phyloP scores from a whole-genome alignment of 1,140 invertebrate genomes.

The Drosophila arawakana region DNA sequence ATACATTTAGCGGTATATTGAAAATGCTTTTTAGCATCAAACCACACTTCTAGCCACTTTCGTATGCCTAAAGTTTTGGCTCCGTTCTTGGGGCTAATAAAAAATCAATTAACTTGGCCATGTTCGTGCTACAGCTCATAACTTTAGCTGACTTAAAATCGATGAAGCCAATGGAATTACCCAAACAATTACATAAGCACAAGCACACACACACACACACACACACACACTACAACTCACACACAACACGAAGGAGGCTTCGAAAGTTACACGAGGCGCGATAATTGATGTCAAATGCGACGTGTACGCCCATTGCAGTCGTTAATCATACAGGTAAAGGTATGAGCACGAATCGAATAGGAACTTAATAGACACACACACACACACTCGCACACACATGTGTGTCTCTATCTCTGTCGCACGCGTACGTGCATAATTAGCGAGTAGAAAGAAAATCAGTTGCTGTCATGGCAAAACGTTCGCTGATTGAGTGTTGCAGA shows the following conservation, averaged over 20 bases:
- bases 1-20: conserved; percentile 27
- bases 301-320: conserved; percentile 45
- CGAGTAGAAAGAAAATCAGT: conserved; percentile 56
- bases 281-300: conserved; percentile 81
- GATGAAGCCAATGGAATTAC: conserved; percentile 4
- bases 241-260: background rate
- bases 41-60: conserved; percentile 10
- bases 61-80: conserved; percentile 4
- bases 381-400: conserved; percentile 2
- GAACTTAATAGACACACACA: conserved; percentile 62
- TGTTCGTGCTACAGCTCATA: conserved; percentile 41
- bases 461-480: conserved; percentile 42
- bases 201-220: conserved; percentile 7
- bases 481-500: conserved; percentile 76
- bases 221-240: background rate
- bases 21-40: background rate
- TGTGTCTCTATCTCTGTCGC: background rate
- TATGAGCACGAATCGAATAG: conserved; percentile 25
- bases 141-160: conserved; percentile 29
- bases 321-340: conserved; percentile 68
- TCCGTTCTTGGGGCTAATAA: conserved; percentile 61
- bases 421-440: conserved; percentile 72
- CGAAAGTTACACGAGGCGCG: conserved; percentile 47
- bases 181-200: background rate
- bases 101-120: conserved; percentile 77